phyloP scores from a whole-genome alignment of 2,888 invertebrate species.

The Campaea margaritaria region DNA sequence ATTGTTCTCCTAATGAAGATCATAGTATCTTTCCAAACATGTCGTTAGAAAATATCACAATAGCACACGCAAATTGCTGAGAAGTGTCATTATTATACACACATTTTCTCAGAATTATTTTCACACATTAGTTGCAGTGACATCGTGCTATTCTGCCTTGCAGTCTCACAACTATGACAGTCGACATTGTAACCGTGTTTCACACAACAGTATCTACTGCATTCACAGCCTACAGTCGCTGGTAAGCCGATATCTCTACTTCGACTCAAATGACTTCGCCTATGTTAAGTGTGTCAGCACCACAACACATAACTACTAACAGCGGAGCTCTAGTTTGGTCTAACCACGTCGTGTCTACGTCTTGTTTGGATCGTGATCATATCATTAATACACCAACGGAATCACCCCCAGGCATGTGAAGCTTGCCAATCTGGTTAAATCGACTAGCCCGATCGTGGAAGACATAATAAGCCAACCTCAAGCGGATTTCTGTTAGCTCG shows the following conservation, averaged over 20 bases:
- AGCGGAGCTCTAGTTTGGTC: constrained; percentile 7
- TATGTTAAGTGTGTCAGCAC: constrained; percentile 22
- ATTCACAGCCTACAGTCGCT: constrained; percentile 5
- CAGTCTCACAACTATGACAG: constrained; percentile 8
- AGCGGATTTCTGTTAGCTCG: constrained; percentile 8
- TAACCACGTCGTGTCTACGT: constrained; percentile 15
- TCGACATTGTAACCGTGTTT: constrained; percentile 16
- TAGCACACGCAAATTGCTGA: background rate
- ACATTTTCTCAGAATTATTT: background rate
- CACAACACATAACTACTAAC: background rate
- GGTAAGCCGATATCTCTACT: constrained; percentile 23
- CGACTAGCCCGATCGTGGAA: constrained; percentile 6
- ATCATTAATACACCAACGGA: constrained; percentile 18
- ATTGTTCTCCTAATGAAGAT: too few relatives aligned
- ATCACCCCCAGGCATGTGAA: constrained; percentile 17
- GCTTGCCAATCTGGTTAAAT: constrained; percentile 17
- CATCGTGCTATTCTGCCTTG: constrained; percentile 1
- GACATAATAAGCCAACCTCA: constrained; percentile 9
- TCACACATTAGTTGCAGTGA: constrained; percentile 12
- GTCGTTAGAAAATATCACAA: too few relatives aligned
- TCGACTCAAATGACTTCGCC: constrained; percentile 16
- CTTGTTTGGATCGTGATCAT: constrained; percentile 14
- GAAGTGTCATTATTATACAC: constrained; percentile 4
- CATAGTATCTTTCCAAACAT: too few relatives aligned
- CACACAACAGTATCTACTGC: constrained; percentile 17